phyloP scores from a whole-genome alignment of 2,113 vertebrate genomes.

The Osmerus eperlanus region DNA sequence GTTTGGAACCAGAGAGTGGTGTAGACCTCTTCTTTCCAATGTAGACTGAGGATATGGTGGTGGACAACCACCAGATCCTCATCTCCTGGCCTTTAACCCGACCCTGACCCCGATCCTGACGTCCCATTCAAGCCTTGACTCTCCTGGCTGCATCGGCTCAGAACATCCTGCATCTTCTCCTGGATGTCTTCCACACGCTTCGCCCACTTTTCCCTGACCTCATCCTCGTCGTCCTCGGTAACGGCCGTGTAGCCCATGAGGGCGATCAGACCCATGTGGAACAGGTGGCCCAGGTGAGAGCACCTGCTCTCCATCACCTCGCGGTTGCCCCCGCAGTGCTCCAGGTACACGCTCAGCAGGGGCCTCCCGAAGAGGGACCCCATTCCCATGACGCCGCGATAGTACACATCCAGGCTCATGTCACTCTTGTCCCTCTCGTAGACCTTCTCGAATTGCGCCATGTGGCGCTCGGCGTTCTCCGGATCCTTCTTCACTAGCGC shows the following conservation, averaged over 20 bases:
- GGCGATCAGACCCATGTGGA: slow-evolving; percentile 74
- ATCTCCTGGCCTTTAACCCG: neutral
- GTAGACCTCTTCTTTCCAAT: neutral
- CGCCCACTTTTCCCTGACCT: slow-evolving; percentile 69
- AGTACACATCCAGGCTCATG: slow-evolving; percentile 68
- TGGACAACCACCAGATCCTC: neutral
- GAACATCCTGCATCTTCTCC: slow-evolving; percentile 69
- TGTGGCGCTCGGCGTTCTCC: slow-evolving; percentile 33
- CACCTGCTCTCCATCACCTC: slow-evolving; percentile 71
- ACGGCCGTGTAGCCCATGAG: slow-evolving; percentile 74
- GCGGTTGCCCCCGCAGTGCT: slow-evolving; percentile 56
- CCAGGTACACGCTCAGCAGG: slow-evolving; percentile 69
- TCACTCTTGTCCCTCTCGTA: slow-evolving; percentile 68
- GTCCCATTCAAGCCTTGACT: neutral
- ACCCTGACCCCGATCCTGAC: neutral
- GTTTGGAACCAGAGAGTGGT: slow-evolving; percentile 6
- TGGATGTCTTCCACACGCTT: slow-evolving; percentile 70
- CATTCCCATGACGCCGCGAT: slow-evolving; percentile 61
- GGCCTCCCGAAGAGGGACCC: slow-evolving; percentile 56
- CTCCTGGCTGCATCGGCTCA: slow-evolving; percentile 61
- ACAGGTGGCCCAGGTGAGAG: slow-evolving; percentile 69
- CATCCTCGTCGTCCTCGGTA: slow-evolving; percentile 72
- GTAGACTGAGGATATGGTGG: neutral
- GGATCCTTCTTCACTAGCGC: slow-evolving; percentile 60
- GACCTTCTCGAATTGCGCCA: slow-evolving; percentile 59